Percentiles rank a stretch among this genome's conserved stretches.
Evolutionary conservation across 2,797 vertebrate genomes (phyloP).

Genomic region (Tragopan temminckii): DNA sequence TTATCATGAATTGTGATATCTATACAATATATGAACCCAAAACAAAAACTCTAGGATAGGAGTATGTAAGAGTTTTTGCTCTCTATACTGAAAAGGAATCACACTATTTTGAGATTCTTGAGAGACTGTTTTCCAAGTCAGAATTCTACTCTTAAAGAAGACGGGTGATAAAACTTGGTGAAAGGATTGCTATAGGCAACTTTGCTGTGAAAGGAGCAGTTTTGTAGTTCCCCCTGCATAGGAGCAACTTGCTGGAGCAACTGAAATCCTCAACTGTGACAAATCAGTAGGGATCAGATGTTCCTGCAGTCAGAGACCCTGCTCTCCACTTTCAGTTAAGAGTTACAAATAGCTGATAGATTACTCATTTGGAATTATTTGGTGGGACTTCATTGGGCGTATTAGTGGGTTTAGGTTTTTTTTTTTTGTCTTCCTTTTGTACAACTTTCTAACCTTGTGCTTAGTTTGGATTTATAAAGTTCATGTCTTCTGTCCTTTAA

Average conservation of each 20-base stretch:
- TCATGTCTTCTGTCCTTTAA: rapidly evolving
- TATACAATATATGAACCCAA: background rate
- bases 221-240: background rate
- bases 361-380: background rate
- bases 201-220: background rate
- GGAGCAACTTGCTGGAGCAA: background rate
- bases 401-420: background rate
- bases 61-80: background rate
- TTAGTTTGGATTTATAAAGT: background rate
- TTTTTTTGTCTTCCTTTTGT: background rate
- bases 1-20: background rate
- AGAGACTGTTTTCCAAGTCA: background rate
- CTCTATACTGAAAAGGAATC: background rate
- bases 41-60: background rate
- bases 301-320: background rate
- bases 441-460: background rate
- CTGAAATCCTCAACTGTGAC: background rate
- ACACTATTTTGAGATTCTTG: background rate
- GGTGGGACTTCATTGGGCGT: background rate
- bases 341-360: background rate
- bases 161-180: background rate
- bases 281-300: background rate
- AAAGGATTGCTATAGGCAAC: background rate
- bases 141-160: background rate
- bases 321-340: background rate